These are phyloP conservation scores for Baccha elongata DNA, from an alignment of 2,888 invertebrate species.

Conservation along the genomic window DNA sequence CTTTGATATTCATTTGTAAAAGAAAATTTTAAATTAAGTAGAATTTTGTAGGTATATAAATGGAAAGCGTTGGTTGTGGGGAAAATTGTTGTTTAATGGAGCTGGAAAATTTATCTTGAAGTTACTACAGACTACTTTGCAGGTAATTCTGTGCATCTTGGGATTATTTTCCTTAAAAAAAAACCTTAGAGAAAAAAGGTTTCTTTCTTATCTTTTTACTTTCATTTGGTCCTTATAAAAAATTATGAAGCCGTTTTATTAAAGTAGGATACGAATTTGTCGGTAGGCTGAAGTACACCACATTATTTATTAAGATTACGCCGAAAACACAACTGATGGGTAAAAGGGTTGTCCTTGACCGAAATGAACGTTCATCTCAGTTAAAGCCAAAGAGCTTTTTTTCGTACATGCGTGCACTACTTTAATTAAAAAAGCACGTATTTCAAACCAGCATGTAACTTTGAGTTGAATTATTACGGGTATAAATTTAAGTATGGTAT, in stretches of 20 bases:
- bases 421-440: constrained; percentile 13
- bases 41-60: constrained; percentile 50
- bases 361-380: constrained; percentile 25
- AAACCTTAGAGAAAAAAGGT: constrained; percentile 14
- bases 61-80: constrained; percentile 62
- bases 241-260: constrained; percentile 13
- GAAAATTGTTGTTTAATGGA: constrained; percentile 71
- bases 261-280: constrained; percentile 25
- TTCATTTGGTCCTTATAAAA: constrained; percentile 38
- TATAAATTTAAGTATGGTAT: background rate
- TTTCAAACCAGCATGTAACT: background rate
- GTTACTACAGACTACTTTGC: constrained; percentile 60
- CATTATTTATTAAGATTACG: constrained; percentile 37
- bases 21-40: constrained; percentile 71
- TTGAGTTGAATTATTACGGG: background rate
- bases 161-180: constrained; percentile 34
- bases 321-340: constrained; percentile 6
- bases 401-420: background rate
- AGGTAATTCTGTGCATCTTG: constrained; percentile 60
- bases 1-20: constrained; percentile 71
- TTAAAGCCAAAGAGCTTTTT: constrained; percentile 26
- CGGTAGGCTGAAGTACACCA: background rate
- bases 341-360: constrained; percentile 39
- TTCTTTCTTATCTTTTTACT: constrained; percentile 9
- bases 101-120: constrained; percentile 61